Evolutionary conservation across 1,140 invertebrate species (phyloP).

Genomic region (Aphis gossypii): DNA sequence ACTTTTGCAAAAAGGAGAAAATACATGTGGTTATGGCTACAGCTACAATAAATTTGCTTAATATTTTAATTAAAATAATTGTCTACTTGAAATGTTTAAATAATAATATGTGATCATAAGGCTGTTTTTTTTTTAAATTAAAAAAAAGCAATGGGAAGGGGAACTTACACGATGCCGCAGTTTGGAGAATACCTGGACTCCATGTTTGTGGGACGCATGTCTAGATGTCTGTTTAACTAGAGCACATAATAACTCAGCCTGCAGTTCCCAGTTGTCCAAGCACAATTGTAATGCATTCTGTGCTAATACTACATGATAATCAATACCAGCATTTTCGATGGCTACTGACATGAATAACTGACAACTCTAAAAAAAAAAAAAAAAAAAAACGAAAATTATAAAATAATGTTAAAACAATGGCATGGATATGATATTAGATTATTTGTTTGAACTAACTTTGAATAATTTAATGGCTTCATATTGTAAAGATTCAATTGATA

Average conservation of each 20-base stretch:
- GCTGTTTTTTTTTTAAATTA: slow-evolving; percentile 29
- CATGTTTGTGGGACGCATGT: slow-evolving; percentile 83
- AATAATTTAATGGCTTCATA: slow-evolving; percentile 92
- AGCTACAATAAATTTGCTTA: neutral
- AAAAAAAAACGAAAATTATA: neutral
- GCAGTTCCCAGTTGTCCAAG: slow-evolving; percentile 85
- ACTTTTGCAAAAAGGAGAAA: no score
- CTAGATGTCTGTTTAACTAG: slow-evolving; percentile 91
- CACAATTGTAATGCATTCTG: slow-evolving; percentile 93
- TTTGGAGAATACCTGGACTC: slow-evolving; percentile 81
- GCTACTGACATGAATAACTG: slow-evolving; percentile 93
- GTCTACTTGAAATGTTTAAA: neutral
- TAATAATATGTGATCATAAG: neutral
- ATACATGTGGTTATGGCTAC: no score
- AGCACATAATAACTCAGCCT: slow-evolving; percentile 89
- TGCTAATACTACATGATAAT: slow-evolving; percentile 93
- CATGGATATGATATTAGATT: neutral
- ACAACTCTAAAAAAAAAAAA: slow-evolving; percentile 73
- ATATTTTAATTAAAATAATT: neutral
- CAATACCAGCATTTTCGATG: slow-evolving; percentile 92
- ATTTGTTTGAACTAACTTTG: slow-evolving; percentile 72
- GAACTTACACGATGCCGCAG: slow-evolving; percentile 63
- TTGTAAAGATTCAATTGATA: slow-evolving; percentile 84
- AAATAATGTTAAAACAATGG: neutral
- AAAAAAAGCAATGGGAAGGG: slow-evolving; percentile 57